Base-by-base conservation (phyloP, 2,888 invertebrate genomes). In the Opisthograptis luteolata region DNA sequence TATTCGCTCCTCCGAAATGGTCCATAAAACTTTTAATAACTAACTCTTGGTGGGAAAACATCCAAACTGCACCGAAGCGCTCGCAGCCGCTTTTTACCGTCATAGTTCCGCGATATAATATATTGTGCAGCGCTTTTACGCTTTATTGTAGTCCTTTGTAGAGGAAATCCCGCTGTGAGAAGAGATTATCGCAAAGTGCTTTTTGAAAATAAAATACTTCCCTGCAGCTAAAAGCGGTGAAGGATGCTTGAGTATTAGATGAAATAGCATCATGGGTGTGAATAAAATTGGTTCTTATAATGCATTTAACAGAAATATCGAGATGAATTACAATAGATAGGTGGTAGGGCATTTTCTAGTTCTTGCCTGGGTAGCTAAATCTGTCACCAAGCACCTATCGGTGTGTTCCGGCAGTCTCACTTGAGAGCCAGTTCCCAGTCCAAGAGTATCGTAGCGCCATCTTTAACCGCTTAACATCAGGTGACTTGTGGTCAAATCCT, bases 21-120 rank as follows among this genome's bases (percentile, higher is more conserved):
- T 43, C 17, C 43, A 49, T 57, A 40, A 57, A 60, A 57, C 47
- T 60, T 60, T 57, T 54, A 49, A 49, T 56, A 52, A 58, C 49
- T 50, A 40, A 54, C 51, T 49, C 31, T 40, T 36, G 39, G 43
- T 47, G 42, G 42, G n/a, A n/a, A n/a, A n/a, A n/a, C n/a, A n/a
- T n/a, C n/a, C 41, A 50, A 57, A 55, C 39, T 47, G 50, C 27
- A 46, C 39, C 15, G 30, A 24, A 35, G 47, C 40, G 41, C 25
- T 57, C 44, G 52, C 39, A 49, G 53, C 47, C 15, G 44, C 50
- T 50, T 50, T 51, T 45, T 37, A 31, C 25, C 36, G 25, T 42
- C 1, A 5, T 28, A 49, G 19, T 40, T 17, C 14, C 25, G 28
- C 25, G 14, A 36, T 47, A 41, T 44, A 39, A 39, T 39, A 47